A percentile compares a stretch with the other conserved stretches of the same genome.
Conservation (phyloP, 1,140 invertebrate genomes). For the Chrysopa pallens region DNA sequence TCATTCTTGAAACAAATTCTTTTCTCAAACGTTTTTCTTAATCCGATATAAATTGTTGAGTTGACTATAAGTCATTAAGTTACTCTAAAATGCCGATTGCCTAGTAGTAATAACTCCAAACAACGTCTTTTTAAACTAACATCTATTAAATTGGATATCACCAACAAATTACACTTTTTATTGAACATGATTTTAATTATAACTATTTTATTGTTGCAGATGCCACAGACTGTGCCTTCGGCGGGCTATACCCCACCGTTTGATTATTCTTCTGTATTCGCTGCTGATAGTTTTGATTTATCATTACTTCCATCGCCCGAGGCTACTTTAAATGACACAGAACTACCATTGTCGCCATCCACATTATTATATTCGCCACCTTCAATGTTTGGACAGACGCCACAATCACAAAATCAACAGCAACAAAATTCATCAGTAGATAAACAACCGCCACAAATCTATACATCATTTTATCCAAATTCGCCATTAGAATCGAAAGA, state of each 20-base stretch:
- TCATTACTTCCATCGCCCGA: constrained; percentile 36
- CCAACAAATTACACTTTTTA: too few species aligned
- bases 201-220: constrained; percentile 33
- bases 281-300: constrained; percentile 49
- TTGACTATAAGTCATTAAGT: too few species aligned
- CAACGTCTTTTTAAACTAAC: too few species aligned
- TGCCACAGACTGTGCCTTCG: constrained; percentile 64
- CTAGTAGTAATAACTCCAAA: too few species aligned
- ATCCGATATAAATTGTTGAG: too few species aligned
- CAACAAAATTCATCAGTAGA: too few species aligned
- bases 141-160: too few species aligned
- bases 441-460: constrained; percentile 14
- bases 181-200: too few species aligned
- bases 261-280: constrained; percentile 38
- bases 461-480: constrained; percentile 14
- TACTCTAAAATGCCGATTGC: too few species aligned
- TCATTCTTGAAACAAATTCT: too few species aligned
- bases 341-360: constrained; percentile 34
- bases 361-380: constrained; percentile 33
- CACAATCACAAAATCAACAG: constrained; percentile 5
- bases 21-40: too few species aligned
- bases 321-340: constrained; percentile 24
- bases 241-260: constrained; percentile 50
- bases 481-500: constrained; percentile 1
- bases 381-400: constrained; percentile 19